Percentiles rank a stretch among this genome's conserved stretches.
Evolutionary conservation across 2,113 vertebrate genomes (phyloP).

Genomic region (Synodontis membranacea): DNA sequence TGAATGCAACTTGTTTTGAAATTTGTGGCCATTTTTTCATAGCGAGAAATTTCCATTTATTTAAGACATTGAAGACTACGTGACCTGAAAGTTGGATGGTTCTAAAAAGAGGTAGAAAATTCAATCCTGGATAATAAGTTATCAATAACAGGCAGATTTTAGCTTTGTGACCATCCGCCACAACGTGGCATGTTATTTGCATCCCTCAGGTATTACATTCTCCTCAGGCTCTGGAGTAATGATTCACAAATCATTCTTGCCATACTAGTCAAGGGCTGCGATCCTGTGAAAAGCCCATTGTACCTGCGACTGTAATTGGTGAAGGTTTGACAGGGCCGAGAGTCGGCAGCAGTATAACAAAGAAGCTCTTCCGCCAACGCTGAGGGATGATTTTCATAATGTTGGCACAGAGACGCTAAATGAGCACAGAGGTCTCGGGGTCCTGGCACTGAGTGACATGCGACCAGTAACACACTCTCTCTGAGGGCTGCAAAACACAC

Average conservation of each 20-base stretch:
- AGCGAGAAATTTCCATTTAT: conserved; percentile 67
- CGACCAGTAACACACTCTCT: conserved; percentile 86
- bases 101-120: conserved; percentile 77
- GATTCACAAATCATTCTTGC: conserved; percentile 99
- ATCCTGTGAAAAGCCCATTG: conserved; percentile 99
- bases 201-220: conserved; percentile 97
- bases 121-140: conserved; percentile 89
- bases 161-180: conserved; percentile 83
- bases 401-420: conserved; percentile 91
- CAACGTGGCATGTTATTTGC: conserved; percentile 93
- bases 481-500: conserved; percentile 77
- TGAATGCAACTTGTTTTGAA: conserved; percentile 60
- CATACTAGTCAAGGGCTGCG: conserved; percentile 95
- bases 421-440: conserved; percentile 93
- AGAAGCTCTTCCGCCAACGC: conserved; percentile 91
- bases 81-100: conserved; percentile 76
- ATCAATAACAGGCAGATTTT: conserved; percentile 63
- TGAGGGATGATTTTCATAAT: conserved; percentile 99
- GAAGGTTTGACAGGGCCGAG: conserved; percentile 96
- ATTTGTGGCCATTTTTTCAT: conserved; percentile 57
- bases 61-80: conserved; percentile 67
- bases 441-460: conserved; percentile 96
- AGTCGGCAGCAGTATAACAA: conserved; percentile 96
- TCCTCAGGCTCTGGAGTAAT: conserved; percentile 94
- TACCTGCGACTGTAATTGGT: conserved; percentile 99